These are phyloP conservation scores for Hetaerina americana DNA, from an alignment of 1,140 invertebrate species.

Conservation along the genomic window DNA sequence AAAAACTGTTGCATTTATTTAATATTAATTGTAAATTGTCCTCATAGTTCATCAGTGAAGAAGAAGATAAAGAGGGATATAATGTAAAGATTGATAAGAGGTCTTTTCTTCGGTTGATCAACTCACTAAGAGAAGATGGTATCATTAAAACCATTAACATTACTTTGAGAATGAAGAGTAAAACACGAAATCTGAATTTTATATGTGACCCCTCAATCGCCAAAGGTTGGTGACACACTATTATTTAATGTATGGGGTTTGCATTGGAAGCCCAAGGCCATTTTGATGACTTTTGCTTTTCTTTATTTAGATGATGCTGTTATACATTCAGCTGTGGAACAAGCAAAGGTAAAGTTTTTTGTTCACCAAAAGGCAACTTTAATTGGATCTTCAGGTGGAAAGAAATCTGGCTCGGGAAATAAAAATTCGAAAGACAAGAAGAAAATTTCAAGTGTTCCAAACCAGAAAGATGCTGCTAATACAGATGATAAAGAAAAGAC, in stretches of 20 bases:
- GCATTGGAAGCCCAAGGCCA: not conserved
- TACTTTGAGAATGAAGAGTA: constrained; percentile 32
- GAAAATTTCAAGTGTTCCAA: too few species aligned
- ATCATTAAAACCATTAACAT: constrained; percentile 44
- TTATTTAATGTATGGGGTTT: not conserved
- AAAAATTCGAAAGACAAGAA: too few species aligned
- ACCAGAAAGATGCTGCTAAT: too few species aligned
- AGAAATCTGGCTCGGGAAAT: too few species aligned
- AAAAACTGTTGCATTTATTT: not conserved
- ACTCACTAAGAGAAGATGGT: constrained; percentile 39
- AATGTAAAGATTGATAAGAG: constrained; percentile 44
- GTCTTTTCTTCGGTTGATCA: constrained; percentile 41
- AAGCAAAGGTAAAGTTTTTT: constrained; percentile 45
- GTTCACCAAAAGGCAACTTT: constrained; percentile 19
- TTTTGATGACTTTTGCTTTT: constrained; percentile 14
- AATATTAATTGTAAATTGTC: constrained; percentile 3
- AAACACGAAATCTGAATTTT: constrained; percentile 35
- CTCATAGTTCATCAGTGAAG: constrained; percentile 20
- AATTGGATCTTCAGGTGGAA: too few species aligned
- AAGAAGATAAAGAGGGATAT: constrained; percentile 41
- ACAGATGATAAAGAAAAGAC: too few species aligned
- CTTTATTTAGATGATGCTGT: constrained; percentile 35
- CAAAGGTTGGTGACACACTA: constrained; percentile 13
- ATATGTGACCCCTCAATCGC: constrained; percentile 41
- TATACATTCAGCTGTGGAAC: constrained; percentile 43